phyloP scores from a whole-genome alignment of 2,113 vertebrate species.

The Podilymbus podiceps region DNA sequence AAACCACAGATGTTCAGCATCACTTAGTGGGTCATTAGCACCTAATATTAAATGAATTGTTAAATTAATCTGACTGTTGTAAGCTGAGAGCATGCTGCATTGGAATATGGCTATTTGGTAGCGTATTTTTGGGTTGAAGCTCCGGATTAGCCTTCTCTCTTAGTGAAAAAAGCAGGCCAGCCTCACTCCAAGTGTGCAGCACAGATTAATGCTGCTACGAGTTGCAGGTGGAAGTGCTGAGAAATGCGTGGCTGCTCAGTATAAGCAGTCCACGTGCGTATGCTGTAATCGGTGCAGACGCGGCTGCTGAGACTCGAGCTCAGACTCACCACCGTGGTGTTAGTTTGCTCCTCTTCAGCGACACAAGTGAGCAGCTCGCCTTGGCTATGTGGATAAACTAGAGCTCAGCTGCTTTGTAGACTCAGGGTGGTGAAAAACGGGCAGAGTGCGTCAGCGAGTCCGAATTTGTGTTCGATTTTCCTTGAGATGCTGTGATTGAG shows the following conservation, averaged over 20 bases:
- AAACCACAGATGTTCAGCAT: background rate
- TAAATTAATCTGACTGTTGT: background rate
- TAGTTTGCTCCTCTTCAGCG: background rate
- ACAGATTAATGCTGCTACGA: background rate
- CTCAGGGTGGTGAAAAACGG: background rate
- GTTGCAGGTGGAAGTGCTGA: background rate
- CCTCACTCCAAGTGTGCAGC: background rate
- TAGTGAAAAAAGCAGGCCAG: background rate
- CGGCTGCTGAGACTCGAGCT: background rate
- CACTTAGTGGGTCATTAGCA: background rate
- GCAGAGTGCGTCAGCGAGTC: accelerated
- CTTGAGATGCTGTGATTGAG: background rate
- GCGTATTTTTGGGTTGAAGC: accelerated
- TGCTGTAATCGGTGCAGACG: accelerated
- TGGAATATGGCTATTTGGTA: background rate
- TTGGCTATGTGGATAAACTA: background rate
- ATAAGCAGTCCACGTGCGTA: accelerated
- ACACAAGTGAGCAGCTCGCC: background rate
- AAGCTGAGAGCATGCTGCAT: background rate
- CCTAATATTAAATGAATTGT: background rate
- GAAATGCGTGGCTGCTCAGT: background rate
- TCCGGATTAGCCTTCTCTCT: background rate
- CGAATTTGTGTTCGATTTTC: background rate
- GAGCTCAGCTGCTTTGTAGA: background rate
- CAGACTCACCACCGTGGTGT: background rate